Conservation (phyloP, 2,113 vertebrate genomes). For the Mixornis gularis region DNA sequence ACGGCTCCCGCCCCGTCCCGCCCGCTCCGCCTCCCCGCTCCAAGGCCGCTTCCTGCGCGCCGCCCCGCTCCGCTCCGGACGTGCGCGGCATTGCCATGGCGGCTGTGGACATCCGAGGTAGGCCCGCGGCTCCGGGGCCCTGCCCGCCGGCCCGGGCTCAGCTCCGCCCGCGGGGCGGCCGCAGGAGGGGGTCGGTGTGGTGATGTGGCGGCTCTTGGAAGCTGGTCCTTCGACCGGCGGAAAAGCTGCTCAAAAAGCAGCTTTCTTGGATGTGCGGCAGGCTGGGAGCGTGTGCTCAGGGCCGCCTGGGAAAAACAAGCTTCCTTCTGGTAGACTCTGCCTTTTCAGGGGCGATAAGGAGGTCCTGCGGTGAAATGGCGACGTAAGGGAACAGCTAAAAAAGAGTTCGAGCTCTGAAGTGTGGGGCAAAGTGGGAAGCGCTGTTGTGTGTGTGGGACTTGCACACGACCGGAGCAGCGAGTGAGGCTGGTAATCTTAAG, state of each 20-base stretch:
- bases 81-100: constrained; percentile 52
- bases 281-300: neutral
- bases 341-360: neutral
- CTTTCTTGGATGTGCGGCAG: neutral
- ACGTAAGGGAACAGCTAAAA: accelerated
- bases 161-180: neutral
- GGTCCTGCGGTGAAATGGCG: neutral
- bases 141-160: neutral
- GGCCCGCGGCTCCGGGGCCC: neutral
- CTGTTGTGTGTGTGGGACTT: accelerated
- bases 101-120: constrained; percentile 74
- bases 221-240: neutral
- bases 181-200: neutral
- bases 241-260: neutral
- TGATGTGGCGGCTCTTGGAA: neutral
- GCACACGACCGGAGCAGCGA: accelerated
- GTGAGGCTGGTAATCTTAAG: neutral
- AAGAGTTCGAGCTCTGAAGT: neutral
- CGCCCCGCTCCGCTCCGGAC: neutral
- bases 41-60: neutral
- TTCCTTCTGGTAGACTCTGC: neutral
- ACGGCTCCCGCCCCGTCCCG: accelerated
- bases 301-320: neutral
- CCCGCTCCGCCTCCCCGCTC: neutral
- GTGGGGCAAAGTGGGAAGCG: neutral